Evolutionary conservation across 2,113 vertebrate genomes (phyloP).

Genomic region (Aegotheles bennettii): DNA sequence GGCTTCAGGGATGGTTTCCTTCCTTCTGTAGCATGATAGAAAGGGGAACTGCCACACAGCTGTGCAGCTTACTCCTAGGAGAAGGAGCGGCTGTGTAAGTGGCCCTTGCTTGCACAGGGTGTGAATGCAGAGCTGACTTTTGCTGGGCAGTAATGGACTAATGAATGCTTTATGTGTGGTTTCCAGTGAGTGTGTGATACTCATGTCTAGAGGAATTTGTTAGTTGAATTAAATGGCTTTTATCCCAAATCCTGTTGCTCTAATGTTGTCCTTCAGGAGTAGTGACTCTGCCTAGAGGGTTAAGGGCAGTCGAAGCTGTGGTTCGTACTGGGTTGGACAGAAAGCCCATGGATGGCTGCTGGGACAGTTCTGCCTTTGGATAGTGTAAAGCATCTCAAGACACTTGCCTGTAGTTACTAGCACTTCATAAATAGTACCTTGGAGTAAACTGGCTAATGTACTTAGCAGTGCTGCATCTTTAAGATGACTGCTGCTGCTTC

Average conservation of each 20-base stretch:
- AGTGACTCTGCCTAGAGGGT: neutral
- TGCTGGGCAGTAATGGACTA: neutral
- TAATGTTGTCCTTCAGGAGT: neutral
- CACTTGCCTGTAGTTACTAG: neutral
- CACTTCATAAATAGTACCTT: neutral
- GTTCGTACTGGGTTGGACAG: neutral
- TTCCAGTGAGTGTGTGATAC: neutral
- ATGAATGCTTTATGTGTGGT: neutral
- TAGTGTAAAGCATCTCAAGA: neutral
- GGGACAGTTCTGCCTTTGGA: neutral
- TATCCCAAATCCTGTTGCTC: neutral
- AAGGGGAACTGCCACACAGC: neutral
- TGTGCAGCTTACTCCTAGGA: neutral
- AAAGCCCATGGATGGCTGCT: rapidly evolving
- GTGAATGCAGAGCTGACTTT: neutral
- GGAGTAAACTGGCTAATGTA: neutral
- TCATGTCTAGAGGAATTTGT: neutral
- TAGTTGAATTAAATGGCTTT: neutral
- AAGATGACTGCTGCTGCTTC: neutral
- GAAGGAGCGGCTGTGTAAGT: neutral
- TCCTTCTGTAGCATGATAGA: neutral
- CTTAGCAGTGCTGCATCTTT: neutral
- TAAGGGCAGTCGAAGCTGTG: neutral
- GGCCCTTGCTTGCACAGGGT: neutral
- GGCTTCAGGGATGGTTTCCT: neutral